phyloP scores from a whole-genome alignment of 2,797 vertebrate genomes.

The Cacajao melanocephalus region DNA sequence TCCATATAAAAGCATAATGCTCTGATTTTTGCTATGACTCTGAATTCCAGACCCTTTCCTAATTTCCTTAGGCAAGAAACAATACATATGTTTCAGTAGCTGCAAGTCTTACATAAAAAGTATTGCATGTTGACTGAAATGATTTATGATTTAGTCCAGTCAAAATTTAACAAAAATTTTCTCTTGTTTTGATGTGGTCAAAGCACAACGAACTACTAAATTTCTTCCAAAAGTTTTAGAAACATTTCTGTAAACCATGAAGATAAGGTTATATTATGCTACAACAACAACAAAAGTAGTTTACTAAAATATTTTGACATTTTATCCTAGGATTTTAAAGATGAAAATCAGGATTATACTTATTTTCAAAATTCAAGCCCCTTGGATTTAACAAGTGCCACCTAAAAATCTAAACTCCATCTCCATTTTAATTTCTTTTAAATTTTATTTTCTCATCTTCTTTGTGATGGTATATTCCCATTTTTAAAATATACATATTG shows the following conservation, averaged over 20 bases:
- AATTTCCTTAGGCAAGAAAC: neutral
- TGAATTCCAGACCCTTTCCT: neutral
- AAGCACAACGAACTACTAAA: neutral
- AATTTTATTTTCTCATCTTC: neutral
- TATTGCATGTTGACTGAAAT: neutral
- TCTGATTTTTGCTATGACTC: neutral
- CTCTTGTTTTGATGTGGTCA: neutral
- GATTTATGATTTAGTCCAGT: neutral
- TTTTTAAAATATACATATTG: neutral
- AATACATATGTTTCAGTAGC: neutral
- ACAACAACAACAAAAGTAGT: neutral
- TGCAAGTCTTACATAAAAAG: neutral
- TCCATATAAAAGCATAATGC: neutral
- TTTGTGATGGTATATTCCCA: neutral
- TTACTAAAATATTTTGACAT: slow-evolving; percentile 4
- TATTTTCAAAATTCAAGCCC: neutral
- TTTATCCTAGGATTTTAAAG: neutral
- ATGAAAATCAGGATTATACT: neutral
- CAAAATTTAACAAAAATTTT: neutral
- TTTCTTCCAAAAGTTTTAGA: neutral
- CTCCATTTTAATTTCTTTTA: neutral
- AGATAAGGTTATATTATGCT: neutral
- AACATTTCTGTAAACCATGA: neutral
- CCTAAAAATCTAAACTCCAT: neutral
- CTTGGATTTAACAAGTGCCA: neutral